Evolutionary conservation across 2,888 invertebrate species (phyloP), one percentile per base, ranked within the genome.

Genomic region (Hypercompe scribonia): DNA sequence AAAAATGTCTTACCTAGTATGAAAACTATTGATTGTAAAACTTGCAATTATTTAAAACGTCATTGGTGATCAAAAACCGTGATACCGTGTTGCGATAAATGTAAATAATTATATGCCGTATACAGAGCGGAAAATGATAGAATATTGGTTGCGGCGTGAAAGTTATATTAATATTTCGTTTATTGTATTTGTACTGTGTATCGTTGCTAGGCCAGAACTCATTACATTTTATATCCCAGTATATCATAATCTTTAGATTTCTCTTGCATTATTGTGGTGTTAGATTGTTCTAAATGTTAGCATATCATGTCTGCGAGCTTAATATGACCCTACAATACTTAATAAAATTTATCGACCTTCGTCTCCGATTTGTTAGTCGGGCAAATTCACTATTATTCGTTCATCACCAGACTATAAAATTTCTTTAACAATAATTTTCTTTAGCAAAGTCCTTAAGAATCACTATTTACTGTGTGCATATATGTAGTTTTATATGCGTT

Each of bases 91-190:
- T 84, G 85, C 84, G 73, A 83, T 81, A 85, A 73, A 85, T 84
- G 79, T 86, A 87, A 86, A 90, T 88, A 82, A 87, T 86, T 84
- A 80, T 78, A 76, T n/a, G 67, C 73, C 71, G 79, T 87, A 88
- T 91, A 85, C 88, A 91, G 92, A 93, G 91, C 93, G 91, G 90
- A 90, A 92, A 90, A 86, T 90, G 85, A 86, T 85, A 84, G 81
- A 89, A 89, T 88, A 87, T 85, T 74, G 78, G 81, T 66, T 68
- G 80, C 84, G 82, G 75, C 88, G 85, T 88, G 81, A 88, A 78
- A 81, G 68, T 77, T 78, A 71, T 74, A 78, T 79, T 78, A 77
- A 81, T 80, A 79, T 74, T 77, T 69, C 80, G 74, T 39, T 72
- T 73, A 79, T 68, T 76, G 65, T n/a, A 73, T 50, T 76, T 77